These are phyloP conservation scores for Myrmophylax atrothorax DNA, from an alignment of 2,113 vertebrate genomes.

Conservation along the genomic window DNA sequence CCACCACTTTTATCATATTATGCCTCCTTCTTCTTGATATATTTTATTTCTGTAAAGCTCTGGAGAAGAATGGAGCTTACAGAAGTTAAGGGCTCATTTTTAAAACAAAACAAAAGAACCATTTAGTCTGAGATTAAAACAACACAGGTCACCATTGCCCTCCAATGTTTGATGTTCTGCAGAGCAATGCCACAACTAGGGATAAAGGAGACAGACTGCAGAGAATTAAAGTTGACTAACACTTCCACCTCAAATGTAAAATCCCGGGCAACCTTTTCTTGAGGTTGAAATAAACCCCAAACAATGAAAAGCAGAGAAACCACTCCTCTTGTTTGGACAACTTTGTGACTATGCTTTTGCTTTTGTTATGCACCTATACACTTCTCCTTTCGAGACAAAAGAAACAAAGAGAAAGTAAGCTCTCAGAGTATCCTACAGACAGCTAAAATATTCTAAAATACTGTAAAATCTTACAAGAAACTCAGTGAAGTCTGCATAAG, in stretches of 20 bases:
- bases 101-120: conserved; percentile 49
- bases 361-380: not conserved
- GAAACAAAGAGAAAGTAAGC: not conserved
- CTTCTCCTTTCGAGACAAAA: not conserved
- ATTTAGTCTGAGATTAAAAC: conserved; percentile 50
- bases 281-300: conserved; percentile 15
- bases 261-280: not conserved
- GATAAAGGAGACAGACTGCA: not conserved
- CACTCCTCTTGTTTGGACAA: not conserved
- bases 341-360: not conserved
- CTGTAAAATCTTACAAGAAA: not conserved
- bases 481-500: not conserved
- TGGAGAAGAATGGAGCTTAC: conserved; percentile 39
- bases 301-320: not conserved
- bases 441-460: not conserved
- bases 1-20: conserved; percentile 36
- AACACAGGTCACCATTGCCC: not conserved
- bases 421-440: not conserved
- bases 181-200: not conserved
- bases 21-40: conserved; percentile 19
- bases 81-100: conserved; percentile 59
- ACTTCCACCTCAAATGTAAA: not conserved
- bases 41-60: conserved; percentile 62
- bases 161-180: conserved; percentile 1
- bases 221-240: not conserved